Percentiles rank a stretch among this genome's conserved stretches.
These are phyloP conservation scores for Pteropus rufus DNA, from an alignment of 2,797 vertebrate species.

Conservation along the genomic window DNA sequence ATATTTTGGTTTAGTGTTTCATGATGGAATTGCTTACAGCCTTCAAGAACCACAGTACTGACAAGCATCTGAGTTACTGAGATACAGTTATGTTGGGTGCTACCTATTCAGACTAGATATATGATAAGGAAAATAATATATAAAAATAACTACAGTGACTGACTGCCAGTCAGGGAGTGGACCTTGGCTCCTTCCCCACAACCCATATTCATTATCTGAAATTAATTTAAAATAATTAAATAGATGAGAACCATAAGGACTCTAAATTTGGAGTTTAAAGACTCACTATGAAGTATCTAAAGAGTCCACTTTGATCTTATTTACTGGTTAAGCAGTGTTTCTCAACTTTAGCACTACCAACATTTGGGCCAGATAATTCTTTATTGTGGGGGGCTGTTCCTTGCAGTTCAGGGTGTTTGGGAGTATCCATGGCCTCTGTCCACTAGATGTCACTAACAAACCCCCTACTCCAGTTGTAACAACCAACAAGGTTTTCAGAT, in stretches of 20 bases:
- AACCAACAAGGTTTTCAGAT: neutral
- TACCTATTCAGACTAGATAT: neutral
- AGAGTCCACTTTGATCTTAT: neutral
- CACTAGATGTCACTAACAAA: neutral
- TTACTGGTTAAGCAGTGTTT: neutral
- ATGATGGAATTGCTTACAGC: neutral
- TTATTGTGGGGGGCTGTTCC: neutral
- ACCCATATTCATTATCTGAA: neutral
- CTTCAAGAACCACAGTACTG: neutral
- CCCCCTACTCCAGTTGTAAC: neutral
- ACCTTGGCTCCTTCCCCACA: neutral
- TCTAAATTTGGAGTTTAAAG: neutral
- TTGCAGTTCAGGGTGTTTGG: neutral
- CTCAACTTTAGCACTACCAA: neutral
- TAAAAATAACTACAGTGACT: neutral
- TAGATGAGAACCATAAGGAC: neutral
- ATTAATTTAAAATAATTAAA: neutral
- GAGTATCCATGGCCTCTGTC: neutral
- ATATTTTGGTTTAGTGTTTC: neutral
- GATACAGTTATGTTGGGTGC: neutral
- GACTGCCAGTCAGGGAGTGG: neutral
- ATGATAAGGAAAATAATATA: neutral
- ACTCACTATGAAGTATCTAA: neutral
- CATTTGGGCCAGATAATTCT: neutral
- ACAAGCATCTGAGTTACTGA: neutral